Evolutionary conservation across 2,797 vertebrate genomes (phyloP), one percentile per base, ranked within the genome.

Genomic region (Dallia pectoralis): DNA sequence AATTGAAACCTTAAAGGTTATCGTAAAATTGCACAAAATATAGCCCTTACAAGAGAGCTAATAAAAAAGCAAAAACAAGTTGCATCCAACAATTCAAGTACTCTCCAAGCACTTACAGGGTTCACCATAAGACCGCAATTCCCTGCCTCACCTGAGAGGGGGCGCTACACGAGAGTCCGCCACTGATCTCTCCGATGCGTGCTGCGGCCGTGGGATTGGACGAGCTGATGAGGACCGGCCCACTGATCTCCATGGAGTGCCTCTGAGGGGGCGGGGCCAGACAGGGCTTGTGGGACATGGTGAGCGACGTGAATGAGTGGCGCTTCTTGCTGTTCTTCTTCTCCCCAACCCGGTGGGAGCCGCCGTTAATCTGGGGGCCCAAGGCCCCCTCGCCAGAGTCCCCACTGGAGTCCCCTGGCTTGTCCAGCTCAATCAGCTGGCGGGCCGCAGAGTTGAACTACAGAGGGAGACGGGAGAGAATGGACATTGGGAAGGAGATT

Each of bases 321-420:
- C 97, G 93, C 87, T 99, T 99, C 93, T 97, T 98, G 91, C 95
- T 98, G 93, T 99, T 99, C 94, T 99, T 99, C 94, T 99, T 99
- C 74, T 95, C 93, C 62, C 96, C 96, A 0, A 88, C 84, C 76
- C 94, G 97, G 82, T 95, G 95, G 80, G 91, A 89, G 61, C 93
- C 91, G 61, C 93, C 91, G 62, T 92, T 95, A 91, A 89, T 93
- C 82, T 95, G 96, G 81, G 91, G 88, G 78, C 91, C 91, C 0
- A 92, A 94, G 67, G 94, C 87, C 74, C 97, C 96, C 91, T 98
- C 97, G 67, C 93, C 94, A 11, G 93, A 93, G 33, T 96, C 96
- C 30, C 83, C 79, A 14, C 90, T 90, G 69, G 93, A 85, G 81
- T 91, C 91, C 1, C 94, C 93, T 4, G 94, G 94, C 86, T 99